Base-by-base conservation (phyloP, 2,113 vertebrate species). In the Dipodomys merriami region DNA sequence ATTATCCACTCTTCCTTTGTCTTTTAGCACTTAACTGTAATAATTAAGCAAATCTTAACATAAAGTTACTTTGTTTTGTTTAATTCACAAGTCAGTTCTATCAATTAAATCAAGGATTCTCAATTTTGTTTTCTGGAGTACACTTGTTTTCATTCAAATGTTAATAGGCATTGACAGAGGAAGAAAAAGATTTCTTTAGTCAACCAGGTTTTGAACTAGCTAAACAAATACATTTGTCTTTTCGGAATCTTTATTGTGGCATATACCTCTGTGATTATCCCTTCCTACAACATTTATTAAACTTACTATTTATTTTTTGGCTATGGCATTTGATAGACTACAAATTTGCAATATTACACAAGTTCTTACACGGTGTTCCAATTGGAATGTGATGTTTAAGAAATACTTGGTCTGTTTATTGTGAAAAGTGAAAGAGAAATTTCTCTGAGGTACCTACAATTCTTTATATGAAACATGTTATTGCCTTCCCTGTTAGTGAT, bases 11-110 rank as follows among this genome's bases (percentile, higher is more conserved):
- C 53, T 22, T 13, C 53, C 30, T 79, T 83, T 53, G 7, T 91
- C 71, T 67, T 79, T 71, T 35, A n/a, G n/a, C 46, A 80, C 7
- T 85, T 53, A 68, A 69, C 30, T 57, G 2, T 60, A 64, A 87
- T n/a, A 2, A 74, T 33, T 84, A 88, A 93, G 57, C 73, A 90
- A 93, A 94, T 1, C n/a, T 46, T 76, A 89, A 79, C 8, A 83
- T 30, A 94, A 78, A 71, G 82, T 35, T 7, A 69, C 44, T 68
- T 90, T 35, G 62, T 92, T 92, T 72, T 76, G 13, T 9, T 83
- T 87, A 49, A 86, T 18, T 67, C 3, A 73, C 23, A 6, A 11
- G 62, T 30, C 27, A 73, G 79, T 87, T 91, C 46, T 73, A 57
- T 64, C 29, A 20, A 85, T 60, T 73, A 81, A 86, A 60, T 73